Evolutionary conservation across 2,113 vertebrate genomes (phyloP), one percentile per base, ranked within the genome.

Genomic region (Arvicanthis niloticus): DNA sequence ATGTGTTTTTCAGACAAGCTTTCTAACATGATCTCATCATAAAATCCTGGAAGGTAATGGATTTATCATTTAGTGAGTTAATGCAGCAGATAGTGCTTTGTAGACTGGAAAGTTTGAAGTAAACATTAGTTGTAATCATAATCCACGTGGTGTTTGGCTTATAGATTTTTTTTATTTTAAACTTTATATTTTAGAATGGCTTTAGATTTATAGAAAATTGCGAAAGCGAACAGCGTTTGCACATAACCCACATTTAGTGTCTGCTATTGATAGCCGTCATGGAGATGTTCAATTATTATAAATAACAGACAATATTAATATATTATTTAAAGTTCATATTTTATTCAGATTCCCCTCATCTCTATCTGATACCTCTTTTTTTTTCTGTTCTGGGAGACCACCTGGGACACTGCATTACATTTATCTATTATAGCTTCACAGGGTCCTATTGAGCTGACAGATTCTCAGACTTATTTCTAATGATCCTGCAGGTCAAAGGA

Each of bases 11-110:
- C 70, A 96, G 96, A 92, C 93, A 97, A 96, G 95, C 94, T 97
- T 97, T 89, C 89, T 97, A 95, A 95, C 93, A 96, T 97, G 97
- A 97, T 97, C 96, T 98, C 97, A 97, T 97, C 96, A 91, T 96
- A 96, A 96, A 98, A 89, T 93, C 91, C 96, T 97, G 93, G 91
- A 95, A 97, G 96, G 95, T 97, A 97, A 97, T 98, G 95, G 97
- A 96, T 94, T 97, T 97, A 92, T 97, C 95, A 94, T 97, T 98
- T 91, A 97, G 91, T 67, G 68, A 92, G 89, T 97, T 97, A 97
- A 97, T 97, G 93, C 75, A 68, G 82, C 87, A 95, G 93, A 95
- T 93, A 95, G 91, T 89, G 82, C 73, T 97, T 93, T 91, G 68
- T 80, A 94, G 96, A 51, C 81, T 96, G n/a, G 80, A 94, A 96